These are phyloP conservation scores for Pongo pygmaeus DNA, from an alignment of 2,113 vertebrate genomes.

Conservation along the genomic window DNA sequence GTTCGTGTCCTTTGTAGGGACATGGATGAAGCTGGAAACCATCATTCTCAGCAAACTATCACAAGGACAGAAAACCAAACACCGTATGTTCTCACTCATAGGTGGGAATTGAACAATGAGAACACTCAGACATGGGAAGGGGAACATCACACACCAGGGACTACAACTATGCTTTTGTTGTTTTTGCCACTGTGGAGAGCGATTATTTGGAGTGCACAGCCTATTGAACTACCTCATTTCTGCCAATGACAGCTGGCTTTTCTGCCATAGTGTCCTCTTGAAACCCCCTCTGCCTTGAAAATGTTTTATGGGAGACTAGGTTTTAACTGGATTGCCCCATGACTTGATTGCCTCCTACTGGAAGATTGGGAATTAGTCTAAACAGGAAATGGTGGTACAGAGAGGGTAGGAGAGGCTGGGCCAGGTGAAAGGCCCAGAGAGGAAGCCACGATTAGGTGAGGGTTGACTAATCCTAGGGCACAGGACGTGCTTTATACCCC, in stretches of 20 bases:
- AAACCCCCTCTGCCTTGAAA: slow-evolving; percentile 47
- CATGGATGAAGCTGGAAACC: too few relatives aligned
- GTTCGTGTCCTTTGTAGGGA: too few relatives aligned
- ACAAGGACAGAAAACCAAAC: too few relatives aligned
- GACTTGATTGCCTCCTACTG: slow-evolving; percentile 4
- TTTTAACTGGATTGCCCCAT: slow-evolving; percentile 19
- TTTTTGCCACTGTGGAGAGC: slow-evolving; percentile 79
- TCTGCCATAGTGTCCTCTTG: slow-evolving; percentile 51
- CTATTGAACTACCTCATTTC: slow-evolving; percentile 82
- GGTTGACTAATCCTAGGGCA: slow-evolving; percentile 8
- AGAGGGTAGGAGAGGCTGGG: neutral
- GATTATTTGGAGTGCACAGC: slow-evolving; percentile 72
- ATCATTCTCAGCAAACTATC: too few relatives aligned
- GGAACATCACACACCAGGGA: too few relatives aligned
- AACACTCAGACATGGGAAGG: too few relatives aligned
- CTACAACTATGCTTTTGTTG: neutral
- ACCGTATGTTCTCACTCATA: too few relatives aligned
- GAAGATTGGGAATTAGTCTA: slow-evolving; percentile 25
- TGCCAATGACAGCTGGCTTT: slow-evolving; percentile 53
- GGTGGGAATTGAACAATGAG: too few relatives aligned
- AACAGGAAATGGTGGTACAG: neutral
- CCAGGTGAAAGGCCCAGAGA: neutral
- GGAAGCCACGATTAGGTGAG: neutral
- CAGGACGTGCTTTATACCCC: neutral
- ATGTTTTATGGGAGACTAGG: slow-evolving; percentile 11